Evolutionary conservation across 2,888 invertebrate species (phyloP).

Genomic region (Cerceris rybyensis): DNA sequence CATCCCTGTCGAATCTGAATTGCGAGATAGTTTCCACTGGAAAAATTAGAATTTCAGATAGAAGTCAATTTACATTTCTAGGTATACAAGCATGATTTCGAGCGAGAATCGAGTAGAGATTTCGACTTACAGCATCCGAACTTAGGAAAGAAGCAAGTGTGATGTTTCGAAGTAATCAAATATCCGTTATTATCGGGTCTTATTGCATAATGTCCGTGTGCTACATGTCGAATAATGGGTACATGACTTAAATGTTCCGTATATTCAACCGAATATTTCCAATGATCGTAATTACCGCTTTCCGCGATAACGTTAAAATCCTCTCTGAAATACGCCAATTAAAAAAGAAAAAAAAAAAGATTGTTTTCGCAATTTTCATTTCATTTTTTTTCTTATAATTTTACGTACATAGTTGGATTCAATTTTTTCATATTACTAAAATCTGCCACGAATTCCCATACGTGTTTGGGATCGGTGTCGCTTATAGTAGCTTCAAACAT

Average conservation of each 20-base stretch:
- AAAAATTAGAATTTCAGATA: constrained; percentile 68
- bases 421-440: constrained; percentile 88
- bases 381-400: constrained; percentile 7
- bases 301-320: constrained; percentile 86
- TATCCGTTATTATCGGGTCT: constrained; percentile 83
- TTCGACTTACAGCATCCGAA: constrained; percentile 85
- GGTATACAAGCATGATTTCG: not conserved
- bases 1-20: constrained; percentile 84
- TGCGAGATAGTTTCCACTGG: constrained; percentile 86
- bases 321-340: constrained; percentile 81
- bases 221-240: constrained; percentile 85
- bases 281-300: constrained; percentile 86
- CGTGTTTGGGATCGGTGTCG: constrained; percentile 84
- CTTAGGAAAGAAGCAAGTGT: constrained; percentile 84
- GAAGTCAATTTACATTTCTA: constrained; percentile 26
- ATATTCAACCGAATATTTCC: constrained; percentile 87
- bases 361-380: constrained; percentile 10
- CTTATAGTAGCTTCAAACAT: constrained; percentile 82
- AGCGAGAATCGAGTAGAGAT: constrained; percentile 3
- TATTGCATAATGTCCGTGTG: constrained; percentile 85
- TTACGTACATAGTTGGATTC: constrained; percentile 88
- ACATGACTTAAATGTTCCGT: constrained; percentile 86
- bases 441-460: constrained; percentile 90
- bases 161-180: constrained; percentile 85
- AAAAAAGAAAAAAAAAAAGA: not conserved